Conservation (phyloP, 2,888 invertebrate genomes). For the Chrysolina americana region DNA sequence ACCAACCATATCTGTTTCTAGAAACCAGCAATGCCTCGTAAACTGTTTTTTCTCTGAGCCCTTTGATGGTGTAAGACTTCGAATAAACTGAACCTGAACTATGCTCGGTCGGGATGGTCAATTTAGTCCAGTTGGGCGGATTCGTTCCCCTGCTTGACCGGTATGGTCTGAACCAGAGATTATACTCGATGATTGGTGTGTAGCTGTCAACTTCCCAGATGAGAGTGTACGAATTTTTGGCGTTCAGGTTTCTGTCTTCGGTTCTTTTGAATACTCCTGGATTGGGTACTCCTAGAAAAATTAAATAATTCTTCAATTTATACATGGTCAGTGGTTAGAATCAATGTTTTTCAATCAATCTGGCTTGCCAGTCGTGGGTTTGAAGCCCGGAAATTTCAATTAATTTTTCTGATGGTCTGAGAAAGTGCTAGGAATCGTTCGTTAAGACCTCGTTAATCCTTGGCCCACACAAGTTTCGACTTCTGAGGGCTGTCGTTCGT, state of each 20-base stretch:
- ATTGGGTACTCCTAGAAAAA: constrained; percentile 76
- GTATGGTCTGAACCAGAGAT: constrained; percentile 75
- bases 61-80: constrained; percentile 81
- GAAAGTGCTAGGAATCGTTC: too few species aligned
- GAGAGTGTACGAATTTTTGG: constrained; percentile 76
- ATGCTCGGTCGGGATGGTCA: constrained; percentile 80
- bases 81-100: constrained; percentile 82
- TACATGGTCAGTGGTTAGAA: neutral
- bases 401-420: too few species aligned
- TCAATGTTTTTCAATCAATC: neutral
- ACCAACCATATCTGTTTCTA: constrained; percentile 89
- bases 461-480: too few species aligned
- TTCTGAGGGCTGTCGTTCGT: too few species aligned
- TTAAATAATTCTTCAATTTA: too few species aligned
- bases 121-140: constrained; percentile 75
- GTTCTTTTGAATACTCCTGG: constrained; percentile 78
- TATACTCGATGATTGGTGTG: constrained; percentile 82
- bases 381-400: too few species aligned
- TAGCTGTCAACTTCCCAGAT: constrained; percentile 91
- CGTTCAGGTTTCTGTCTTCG: constrained; percentile 68
- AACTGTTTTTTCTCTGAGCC: constrained; percentile 80
- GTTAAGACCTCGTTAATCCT: too few species aligned
- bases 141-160: constrained; percentile 50
- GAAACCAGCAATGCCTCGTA: constrained; percentile 87
- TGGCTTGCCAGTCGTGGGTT: too few species aligned